Evolutionary conservation across 1,140 invertebrate genomes (phyloP).

Genomic region (Anastrepha obliqua): DNA sequence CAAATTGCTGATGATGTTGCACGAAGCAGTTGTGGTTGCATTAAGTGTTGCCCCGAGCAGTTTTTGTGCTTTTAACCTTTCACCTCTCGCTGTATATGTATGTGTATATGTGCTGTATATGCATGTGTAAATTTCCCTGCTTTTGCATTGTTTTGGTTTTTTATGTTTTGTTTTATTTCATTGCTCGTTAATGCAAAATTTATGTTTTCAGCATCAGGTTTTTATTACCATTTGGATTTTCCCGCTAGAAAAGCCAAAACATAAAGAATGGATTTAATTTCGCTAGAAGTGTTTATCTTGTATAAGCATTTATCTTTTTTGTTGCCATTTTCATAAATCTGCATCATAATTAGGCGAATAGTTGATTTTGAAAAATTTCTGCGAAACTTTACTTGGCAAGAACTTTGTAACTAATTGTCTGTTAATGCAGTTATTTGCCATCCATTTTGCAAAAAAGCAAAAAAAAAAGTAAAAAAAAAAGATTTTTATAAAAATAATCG

Average conservation of each 20-base stretch:
- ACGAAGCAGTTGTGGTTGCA: not conserved
- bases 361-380: not conserved
- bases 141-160: not conserved
- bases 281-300: conserved; percentile 16
- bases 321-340: not conserved
- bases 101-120: too few species aligned
- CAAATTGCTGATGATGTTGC: conserved; percentile 40
- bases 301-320: conserved; percentile 3
- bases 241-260: not conserved
- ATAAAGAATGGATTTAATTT: conserved; percentile 25
- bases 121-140: not conserved
- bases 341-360: not conserved
- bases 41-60: conserved; percentile 17
- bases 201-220: not conserved
- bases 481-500: too few species aligned
- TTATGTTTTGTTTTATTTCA: not conserved
- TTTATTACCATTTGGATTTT: conserved; percentile 39
- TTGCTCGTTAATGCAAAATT: conserved; percentile 22
- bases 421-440: not conserved
- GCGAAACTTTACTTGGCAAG: not conserved
- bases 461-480: too few species aligned
- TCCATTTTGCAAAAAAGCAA: too few species aligned
- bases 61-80: conserved; percentile 46
- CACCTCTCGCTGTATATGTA: not conserved
- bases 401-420: not conserved